These are phyloP conservation scores for Trichomycterus rosablanca DNA, from an alignment of 2,113 vertebrate genomes.

Conservation along the genomic window DNA sequence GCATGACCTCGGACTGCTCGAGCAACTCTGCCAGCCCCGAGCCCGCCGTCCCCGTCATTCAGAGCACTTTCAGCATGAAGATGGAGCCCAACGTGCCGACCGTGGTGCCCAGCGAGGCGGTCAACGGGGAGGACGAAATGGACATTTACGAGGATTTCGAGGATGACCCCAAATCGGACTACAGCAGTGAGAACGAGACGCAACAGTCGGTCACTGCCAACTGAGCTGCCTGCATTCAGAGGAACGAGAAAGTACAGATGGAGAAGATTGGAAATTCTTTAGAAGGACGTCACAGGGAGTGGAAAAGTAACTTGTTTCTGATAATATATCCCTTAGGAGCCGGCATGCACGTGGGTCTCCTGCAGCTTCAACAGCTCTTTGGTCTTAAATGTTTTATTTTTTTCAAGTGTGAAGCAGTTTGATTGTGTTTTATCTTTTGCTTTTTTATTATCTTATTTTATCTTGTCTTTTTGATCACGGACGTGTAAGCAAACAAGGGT, in stretches of 20 bases:
- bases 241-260: slow-evolving; percentile 45
- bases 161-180: slow-evolving; percentile 99
- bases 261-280: slow-evolving; percentile 41
- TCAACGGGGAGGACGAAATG: slow-evolving; percentile 94
- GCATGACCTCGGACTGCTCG: slow-evolving; percentile 98
- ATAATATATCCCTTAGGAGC: slow-evolving; percentile 81
- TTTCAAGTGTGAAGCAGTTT: slow-evolving; percentile 93
- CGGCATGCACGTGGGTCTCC: slow-evolving; percentile 95
- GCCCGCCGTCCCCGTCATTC: slow-evolving; percentile 95
- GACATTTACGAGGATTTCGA: slow-evolving; percentile 99
- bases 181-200: slow-evolving; percentile 97
- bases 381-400: slow-evolving; percentile 99
- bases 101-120: slow-evolving; percentile 77
- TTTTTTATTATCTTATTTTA: slow-evolving; percentile 72
- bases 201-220: slow-evolving; percentile 93
- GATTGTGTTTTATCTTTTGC: slow-evolving; percentile 66
- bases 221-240: slow-evolving; percentile 64
- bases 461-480: slow-evolving; percentile 61
- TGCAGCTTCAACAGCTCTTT: slow-evolving; percentile 88
- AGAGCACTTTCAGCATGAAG: slow-evolving; percentile 97
- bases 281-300: slow-evolving; percentile 43
- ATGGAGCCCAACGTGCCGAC: slow-evolving; percentile 71
- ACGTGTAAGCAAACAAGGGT: slow-evolving; percentile 77
- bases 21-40: slow-evolving; percentile 96
- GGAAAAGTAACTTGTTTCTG: slow-evolving; percentile 47